Evolutionary conservation across 92 coral and sea anemone genomes (phyloP), one percentile per base, ranked within the genome.

Genomic region (Virgularia gustaviana): DNA sequence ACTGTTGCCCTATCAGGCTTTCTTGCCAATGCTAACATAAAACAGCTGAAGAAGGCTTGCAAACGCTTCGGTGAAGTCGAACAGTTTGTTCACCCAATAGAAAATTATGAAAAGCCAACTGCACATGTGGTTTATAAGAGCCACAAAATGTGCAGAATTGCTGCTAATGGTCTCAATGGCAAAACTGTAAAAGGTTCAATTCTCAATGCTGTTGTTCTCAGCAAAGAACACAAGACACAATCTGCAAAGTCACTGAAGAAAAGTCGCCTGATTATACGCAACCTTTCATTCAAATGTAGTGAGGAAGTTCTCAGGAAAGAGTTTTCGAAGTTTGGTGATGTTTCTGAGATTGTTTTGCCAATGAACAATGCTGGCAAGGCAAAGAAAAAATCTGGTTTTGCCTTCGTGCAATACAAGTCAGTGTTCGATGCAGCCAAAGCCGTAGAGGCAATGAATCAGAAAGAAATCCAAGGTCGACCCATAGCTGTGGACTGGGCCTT

Each of bases 401-500:
- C 85, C 4, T 94, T 94, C 83, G 99, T 94, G 42, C 99, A 94
- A 88, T 94, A 87, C 51, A 56, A 78, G 32, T 80, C 65, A 44
- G 88, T 87, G 10, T 89, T 89, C 67, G 88, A 88, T 64, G 99
- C 99, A 52, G 99, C 94, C 18, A 94, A 89, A 41, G 95, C 99
- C 29, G 47, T 85, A 49, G 85, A 94, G 37, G 83, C 72, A 57
- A 80, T 88, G 83, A 94, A 94, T 80, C 57, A 68, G 59, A 89
- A 89, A 63, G 84, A 89, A 75, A 84, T 89, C 32, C 79, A 83
- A 57, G 99, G 99, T 0, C 28, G 99, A 20, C 86, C 96, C 36
- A 80, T 94, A 0, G 99, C 99, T 9, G 90, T 94, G 0, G 99
- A 94, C 58, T 94, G 91, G 91, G 88, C 99, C 12, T 76, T 94